Evolutionary conservation across 2,113 vertebrate species (phyloP).

Genomic region (Aphyosemion australe): DNA sequence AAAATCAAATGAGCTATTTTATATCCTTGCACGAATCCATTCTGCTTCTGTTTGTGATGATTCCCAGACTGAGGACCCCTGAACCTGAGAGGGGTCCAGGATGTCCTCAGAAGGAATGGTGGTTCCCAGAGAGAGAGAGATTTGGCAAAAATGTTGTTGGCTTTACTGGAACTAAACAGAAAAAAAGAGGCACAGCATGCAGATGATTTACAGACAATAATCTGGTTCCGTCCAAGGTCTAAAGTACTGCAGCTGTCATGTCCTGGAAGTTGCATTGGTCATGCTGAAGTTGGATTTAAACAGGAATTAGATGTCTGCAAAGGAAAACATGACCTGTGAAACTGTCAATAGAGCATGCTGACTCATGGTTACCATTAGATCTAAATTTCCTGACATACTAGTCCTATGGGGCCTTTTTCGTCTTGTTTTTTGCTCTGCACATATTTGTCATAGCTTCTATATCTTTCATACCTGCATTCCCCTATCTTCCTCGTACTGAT

Average conservation of each 20-base stretch:
- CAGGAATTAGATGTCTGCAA: slow-evolving; percentile 36
- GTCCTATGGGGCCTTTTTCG: no score
- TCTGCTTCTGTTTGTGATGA: no score
- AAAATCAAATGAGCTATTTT: no score
- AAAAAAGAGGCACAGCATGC: slow-evolving; percentile 5
- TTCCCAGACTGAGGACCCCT: no score
- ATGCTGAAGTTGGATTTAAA: slow-evolving; percentile 45
- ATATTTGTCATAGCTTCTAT: no score
- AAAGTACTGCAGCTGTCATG: slow-evolving; percentile 71
- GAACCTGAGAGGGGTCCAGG: neutral
- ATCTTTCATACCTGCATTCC: no score
- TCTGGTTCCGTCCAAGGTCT: slow-evolving; percentile 60
- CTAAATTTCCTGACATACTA: no score
- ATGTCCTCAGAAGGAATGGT: neutral
- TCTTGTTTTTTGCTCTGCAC: no score
- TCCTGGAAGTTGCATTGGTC: slow-evolving; percentile 41
- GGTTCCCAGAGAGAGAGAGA: no score
- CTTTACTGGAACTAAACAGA: slow-evolving; percentile 23
- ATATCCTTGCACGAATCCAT: no score
- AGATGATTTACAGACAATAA: slow-evolving; percentile 68
- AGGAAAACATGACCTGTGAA: slow-evolving; percentile 51
- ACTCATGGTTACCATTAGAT: no score
- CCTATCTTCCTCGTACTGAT: no score
- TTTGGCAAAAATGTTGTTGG: slow-evolving; percentile 14
- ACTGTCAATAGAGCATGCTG: slow-evolving; percentile 16